A percentile compares a stretch with the other conserved stretches of the same genome.
Conservation (phyloP, 92 coral and sea anemone species). For the Desmophyllum pertusum region DNA sequence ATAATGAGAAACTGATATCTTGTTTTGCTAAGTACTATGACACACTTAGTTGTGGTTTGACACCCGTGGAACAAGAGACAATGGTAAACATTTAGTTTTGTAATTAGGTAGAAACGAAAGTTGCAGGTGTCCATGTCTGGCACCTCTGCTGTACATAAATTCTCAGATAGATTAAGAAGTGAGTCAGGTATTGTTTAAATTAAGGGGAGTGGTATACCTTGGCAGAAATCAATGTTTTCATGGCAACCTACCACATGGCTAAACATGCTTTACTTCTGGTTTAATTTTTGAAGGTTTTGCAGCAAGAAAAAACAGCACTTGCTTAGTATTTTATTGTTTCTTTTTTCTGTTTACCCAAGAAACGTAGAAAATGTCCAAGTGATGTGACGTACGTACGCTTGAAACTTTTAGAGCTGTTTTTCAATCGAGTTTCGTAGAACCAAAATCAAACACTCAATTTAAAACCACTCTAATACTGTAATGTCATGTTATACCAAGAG, state of each 20-base stretch:
- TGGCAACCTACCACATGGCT: background rate
- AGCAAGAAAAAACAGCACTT: background rate
- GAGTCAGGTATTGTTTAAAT: background rate
- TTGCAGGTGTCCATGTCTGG: background rate
- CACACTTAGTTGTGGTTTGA: background rate
- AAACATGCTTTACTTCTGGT: too few species aligned
- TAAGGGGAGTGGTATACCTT: background rate
- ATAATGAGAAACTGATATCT: background rate
- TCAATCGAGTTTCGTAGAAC: too few species aligned
- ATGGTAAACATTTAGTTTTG: background rate
- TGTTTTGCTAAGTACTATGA: too few species aligned
- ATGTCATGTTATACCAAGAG: background rate
- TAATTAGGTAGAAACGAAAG: too few species aligned
- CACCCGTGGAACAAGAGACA: background rate
- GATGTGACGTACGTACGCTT: too few species aligned
- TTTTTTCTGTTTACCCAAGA: too few species aligned
- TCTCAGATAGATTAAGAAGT: background rate
- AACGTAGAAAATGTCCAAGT: too few species aligned
- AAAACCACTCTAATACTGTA: too few species aligned
- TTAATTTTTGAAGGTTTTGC: too few species aligned
- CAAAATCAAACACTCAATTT: too few species aligned
- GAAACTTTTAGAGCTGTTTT: too few species aligned
- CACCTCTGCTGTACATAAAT: background rate
- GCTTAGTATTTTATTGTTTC: background rate
- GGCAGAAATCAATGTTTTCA: background rate